Conservation (phyloP, 2,113 vertebrate genomes). For the Myanophis thanlyinensis region DNA sequence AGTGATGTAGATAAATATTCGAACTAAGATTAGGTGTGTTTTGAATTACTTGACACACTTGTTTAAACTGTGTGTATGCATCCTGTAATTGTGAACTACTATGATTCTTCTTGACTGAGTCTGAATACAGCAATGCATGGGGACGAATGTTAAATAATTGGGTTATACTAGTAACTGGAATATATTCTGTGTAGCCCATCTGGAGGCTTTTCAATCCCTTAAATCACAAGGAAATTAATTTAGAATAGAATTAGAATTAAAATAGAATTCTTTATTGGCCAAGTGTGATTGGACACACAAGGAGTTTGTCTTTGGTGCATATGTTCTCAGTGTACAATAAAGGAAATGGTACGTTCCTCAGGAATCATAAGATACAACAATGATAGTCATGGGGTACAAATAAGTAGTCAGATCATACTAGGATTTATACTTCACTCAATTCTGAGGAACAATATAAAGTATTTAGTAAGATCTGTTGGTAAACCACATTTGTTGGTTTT, state of each 20-base stretch:
- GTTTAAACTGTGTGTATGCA: not conserved
- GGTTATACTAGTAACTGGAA: not conserved
- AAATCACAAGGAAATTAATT: not conserved
- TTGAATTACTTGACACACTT: not conserved
- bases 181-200: not conserved
- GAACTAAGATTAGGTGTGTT: not conserved
- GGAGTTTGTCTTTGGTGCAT: too few species aligned
- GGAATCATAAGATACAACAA: too few species aligned
- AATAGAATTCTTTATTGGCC: too few species aligned
- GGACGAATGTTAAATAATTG: not conserved
- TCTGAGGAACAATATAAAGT: not conserved
- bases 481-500: not conserved
- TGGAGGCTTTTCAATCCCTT: not conserved
- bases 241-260: too few species aligned
- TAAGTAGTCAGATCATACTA: too few species aligned
- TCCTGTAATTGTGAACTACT: not conserved
- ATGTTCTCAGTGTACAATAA: too few species aligned
- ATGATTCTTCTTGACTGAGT: not conserved
- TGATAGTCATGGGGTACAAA: too few species aligned
- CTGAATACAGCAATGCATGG: not conserved
- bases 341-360: too few species aligned
- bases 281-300: too few species aligned
- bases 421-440: not conserved
- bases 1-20: not conserved
- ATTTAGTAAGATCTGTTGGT: not conserved